Percentiles rank a stretch among this genome's conserved stretches.
Conservation (phyloP, 30 jellyfish, hydroid and myxozoan genomes). For the Pseudorhiza aurosa region DNA sequence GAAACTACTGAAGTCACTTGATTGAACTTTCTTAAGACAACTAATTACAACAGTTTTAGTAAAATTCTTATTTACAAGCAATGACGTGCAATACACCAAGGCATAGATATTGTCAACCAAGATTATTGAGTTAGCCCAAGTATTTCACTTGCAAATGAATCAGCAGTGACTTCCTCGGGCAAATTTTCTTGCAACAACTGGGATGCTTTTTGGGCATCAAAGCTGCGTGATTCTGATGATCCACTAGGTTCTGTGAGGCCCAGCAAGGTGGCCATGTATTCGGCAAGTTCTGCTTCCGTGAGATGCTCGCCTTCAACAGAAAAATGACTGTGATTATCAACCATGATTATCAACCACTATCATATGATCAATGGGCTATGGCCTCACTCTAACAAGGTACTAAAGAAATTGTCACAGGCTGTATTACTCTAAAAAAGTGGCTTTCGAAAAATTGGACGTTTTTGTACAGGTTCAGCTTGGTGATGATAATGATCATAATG, state of each 20-base stretch:
- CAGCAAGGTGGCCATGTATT: conserved; percentile 59
- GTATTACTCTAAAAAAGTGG: too few species aligned
- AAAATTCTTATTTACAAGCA: neutral
- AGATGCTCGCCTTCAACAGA: conserved; percentile 72
- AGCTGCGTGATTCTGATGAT: conserved; percentile 29
- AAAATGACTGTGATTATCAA: too few species aligned
- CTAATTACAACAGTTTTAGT: neutral
- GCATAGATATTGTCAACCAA: neutral
- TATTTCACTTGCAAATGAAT: conserved; percentile 52
- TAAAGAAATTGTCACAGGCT: too few species aligned
- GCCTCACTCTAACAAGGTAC: too few species aligned
- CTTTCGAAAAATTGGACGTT: too few species aligned
- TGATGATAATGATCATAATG: too few species aligned
- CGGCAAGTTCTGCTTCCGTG: conserved; percentile 78
- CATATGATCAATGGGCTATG: too few species aligned
- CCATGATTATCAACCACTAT: too few species aligned
- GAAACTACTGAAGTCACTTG: too few species aligned
- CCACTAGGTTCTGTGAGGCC: conserved; percentile 59
- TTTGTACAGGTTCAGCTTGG: too few species aligned
- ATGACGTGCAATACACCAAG: neutral
- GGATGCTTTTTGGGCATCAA: conserved; percentile 47
- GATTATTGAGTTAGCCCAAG: conserved; percentile 50
- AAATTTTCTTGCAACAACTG: conserved; percentile 43
- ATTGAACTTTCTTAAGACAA: neutral
- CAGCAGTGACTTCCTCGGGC: conserved; percentile 70